Percentiles rank a stretch among this genome's conserved stretches.
These are phyloP conservation scores for Fregetta grallaria DNA, from an alignment of 2,113 vertebrate genomes.

Conservation along the genomic window DNA sequence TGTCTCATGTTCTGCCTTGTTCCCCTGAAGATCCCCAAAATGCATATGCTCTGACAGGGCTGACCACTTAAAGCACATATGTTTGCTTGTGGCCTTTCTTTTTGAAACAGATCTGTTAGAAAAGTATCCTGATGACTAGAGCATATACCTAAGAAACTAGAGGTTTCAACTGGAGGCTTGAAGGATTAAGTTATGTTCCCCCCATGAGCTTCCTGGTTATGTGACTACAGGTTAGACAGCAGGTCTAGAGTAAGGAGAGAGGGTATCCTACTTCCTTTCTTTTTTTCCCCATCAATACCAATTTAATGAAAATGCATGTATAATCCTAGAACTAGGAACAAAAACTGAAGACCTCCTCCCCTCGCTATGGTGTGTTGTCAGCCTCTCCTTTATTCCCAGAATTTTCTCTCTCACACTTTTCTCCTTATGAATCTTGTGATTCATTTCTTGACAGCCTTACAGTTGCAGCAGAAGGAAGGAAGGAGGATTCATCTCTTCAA, in stretches of 20 bases:
- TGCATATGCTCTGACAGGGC: background rate
- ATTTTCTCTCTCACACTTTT: background rate
- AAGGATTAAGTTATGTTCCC: background rate
- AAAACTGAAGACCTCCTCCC: background rate
- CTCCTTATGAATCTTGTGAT: background rate
- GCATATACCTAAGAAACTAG: background rate
- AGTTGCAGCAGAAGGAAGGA: background rate
- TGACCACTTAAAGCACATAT: background rate
- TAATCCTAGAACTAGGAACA: background rate
- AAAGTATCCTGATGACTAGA: background rate
- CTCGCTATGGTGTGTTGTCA: background rate
- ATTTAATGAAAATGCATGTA: background rate
- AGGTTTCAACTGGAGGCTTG: background rate
- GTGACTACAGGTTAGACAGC: background rate
- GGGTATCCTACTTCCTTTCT: background rate
- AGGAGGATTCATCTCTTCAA: background rate
- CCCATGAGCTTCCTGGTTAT: background rate
- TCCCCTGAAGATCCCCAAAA: fast-evolving
- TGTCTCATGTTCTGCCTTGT: background rate
- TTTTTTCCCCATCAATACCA: background rate
- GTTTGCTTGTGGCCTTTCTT: background rate
- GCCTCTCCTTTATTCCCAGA: background rate
- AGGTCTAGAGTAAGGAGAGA: background rate
- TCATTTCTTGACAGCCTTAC: background rate
- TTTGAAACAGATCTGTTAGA: background rate